Evolutionary conservation across 2,888 invertebrate species (phyloP).

Genomic region (Macrophya alboannulata): DNA sequence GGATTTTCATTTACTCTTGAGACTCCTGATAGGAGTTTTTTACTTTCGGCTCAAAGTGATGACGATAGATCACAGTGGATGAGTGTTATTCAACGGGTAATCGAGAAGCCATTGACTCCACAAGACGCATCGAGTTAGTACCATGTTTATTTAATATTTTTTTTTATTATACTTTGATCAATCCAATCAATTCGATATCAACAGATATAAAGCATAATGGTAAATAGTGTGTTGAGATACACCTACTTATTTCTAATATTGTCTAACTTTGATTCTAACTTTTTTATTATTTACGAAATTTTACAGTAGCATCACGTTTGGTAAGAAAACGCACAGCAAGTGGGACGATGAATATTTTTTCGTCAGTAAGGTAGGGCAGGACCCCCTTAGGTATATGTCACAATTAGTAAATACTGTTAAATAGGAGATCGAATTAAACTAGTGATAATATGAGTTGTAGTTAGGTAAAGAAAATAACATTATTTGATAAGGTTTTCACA

Average conservation of each 20-base stretch:
- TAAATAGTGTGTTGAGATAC: not conserved
- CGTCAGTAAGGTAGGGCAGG: slow-evolving; percentile 85
- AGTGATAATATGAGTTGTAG: slow-evolving; percentile 31
- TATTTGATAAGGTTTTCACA: slow-evolving; percentile 22
- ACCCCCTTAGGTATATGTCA: slow-evolving; percentile 56
- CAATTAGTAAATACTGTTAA: slow-evolving; percentile 52
- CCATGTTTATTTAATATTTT: slow-evolving; percentile 36
- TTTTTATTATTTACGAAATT: slow-evolving; percentile 58
- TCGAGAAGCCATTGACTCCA: slow-evolving; percentile 89
- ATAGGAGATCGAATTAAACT: slow-evolving; percentile 54
- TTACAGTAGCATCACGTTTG: slow-evolving; percentile 87
- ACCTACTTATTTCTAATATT: not conserved
- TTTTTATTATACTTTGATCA: too few species aligned
- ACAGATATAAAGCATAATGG: not conserved
- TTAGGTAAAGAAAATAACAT: not conserved
- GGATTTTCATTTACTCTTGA: slow-evolving; percentile 91
- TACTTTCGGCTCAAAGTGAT: slow-evolving; percentile 89
- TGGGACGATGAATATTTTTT: slow-evolving; percentile 89
- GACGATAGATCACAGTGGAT: slow-evolving; percentile 93
- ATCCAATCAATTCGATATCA: not conserved
- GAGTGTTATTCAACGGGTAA: slow-evolving; percentile 87
- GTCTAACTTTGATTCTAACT: not conserved
- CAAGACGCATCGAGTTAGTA: slow-evolving; percentile 89
- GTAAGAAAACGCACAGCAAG: slow-evolving; percentile 88
- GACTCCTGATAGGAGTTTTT: slow-evolving; percentile 90